These are phyloP conservation scores for Triplophysa rosa DNA, from an alignment of 2,113 vertebrate species.

Conservation along the genomic window DNA sequence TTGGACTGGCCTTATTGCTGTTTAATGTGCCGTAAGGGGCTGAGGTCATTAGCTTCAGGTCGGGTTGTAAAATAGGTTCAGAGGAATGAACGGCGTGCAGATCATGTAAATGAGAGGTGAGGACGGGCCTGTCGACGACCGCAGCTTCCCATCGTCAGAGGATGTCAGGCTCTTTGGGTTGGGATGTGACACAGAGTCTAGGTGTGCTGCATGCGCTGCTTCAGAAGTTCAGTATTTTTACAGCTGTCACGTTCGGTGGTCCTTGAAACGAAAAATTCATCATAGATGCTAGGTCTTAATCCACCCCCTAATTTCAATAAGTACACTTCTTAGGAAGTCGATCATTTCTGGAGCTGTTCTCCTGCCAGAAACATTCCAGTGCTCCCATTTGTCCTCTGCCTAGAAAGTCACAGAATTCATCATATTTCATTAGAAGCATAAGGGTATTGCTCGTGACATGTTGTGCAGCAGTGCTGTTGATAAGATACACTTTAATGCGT, in stretches of 20 bases:
- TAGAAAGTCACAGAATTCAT: not conserved
- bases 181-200: not conserved
- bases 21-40: slow-evolving; percentile 81
- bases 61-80: slow-evolving; percentile 77
- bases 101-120: slow-evolving; percentile 70
- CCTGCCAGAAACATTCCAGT: no score
- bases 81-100: slow-evolving; percentile 67
- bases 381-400: no score
- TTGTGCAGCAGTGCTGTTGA: no score
- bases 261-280: not conserved
- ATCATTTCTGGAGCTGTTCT: not conserved
- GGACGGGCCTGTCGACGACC: not conserved
- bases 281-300: not conserved
- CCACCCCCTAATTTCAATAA: not conserved
- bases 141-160: not conserved
- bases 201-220: not conserved
- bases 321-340: not conserved
- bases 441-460: no score
- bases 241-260: not conserved
- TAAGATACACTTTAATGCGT: not conserved
- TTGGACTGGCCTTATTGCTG: slow-evolving; percentile 75
- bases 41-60: slow-evolving; percentile 78
- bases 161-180: not conserved
- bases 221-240: not conserved
- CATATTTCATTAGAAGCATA: not conserved